phyloP scores from a whole-genome alignment of 1,140 invertebrate genomes.

The Drosophila sp. region DNA sequence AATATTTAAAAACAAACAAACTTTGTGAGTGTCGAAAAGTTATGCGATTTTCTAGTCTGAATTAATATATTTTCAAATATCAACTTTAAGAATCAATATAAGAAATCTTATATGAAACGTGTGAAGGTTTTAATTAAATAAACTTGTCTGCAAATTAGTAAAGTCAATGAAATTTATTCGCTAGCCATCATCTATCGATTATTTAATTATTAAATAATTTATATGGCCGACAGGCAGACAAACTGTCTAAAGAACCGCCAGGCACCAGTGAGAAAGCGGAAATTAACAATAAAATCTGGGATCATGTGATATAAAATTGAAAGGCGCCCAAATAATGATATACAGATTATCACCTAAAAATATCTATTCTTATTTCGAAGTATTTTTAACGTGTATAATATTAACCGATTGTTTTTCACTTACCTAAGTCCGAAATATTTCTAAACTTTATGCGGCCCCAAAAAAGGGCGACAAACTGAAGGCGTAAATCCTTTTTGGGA shows the following conservation, averaged over 20 bases:
- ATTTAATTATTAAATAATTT: slow-evolving; percentile 37
- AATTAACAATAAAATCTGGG: not conserved
- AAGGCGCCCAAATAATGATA: not conserved
- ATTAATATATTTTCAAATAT: slow-evolving; percentile 47
- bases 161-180: slow-evolving; percentile 41
- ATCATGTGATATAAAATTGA: slow-evolving; percentile 36
- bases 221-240: slow-evolving; percentile 24
- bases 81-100: slow-evolving; percentile 56
- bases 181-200: slow-evolving; percentile 7
- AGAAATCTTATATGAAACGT: slow-evolving; percentile 34
- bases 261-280: slow-evolving; percentile 21
- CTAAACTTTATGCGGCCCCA: slow-evolving; percentile 24
- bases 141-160: slow-evolving; percentile 74
- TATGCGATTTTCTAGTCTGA: slow-evolving; percentile 3
- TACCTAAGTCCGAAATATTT: slow-evolving; percentile 35
- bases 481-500: slow-evolving; percentile 22
- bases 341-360: not conserved
- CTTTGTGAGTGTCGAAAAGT: slow-evolving; percentile 47
- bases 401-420: not conserved
- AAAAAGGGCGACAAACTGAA: slow-evolving; percentile 12
- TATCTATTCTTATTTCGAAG: not conserved
- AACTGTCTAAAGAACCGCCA: slow-evolving; percentile 38
- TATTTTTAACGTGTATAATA: not conserved
- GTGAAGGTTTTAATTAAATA: slow-evolving; percentile 50
- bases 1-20: slow-evolving; percentile 65